Conservation (phyloP, 2,113 vertebrate species). For the Formicarius rufipectus region DNA sequence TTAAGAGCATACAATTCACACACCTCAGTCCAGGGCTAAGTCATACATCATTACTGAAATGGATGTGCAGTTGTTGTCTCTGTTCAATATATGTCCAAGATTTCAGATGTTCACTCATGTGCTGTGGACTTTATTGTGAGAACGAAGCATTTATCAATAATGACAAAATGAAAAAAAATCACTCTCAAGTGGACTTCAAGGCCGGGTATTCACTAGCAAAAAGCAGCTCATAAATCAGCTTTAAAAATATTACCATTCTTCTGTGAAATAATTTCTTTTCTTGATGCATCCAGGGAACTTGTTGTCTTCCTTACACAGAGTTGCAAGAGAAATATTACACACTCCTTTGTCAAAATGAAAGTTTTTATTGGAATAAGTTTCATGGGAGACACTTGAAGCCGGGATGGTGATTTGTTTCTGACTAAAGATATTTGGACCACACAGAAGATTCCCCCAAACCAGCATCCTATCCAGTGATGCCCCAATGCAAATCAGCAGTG, state of each 20-base stretch:
- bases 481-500: not conserved
- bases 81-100: not conserved
- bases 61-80: not conserved
- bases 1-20: not conserved
- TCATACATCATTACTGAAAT: not conserved
- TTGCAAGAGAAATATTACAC: not conserved
- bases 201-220: not conserved
- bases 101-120: not conserved
- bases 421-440: not conserved
- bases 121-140: not conserved
- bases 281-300: not conserved
- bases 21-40: not conserved
- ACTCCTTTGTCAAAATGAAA: not conserved
- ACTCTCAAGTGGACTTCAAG: constrained; percentile 31
- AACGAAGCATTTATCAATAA: not conserved
- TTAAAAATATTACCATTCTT: not conserved
- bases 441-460: not conserved
- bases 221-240: not conserved
- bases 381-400: not conserved
- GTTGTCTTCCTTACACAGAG: not conserved
- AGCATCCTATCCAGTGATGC: not conserved
- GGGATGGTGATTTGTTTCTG: not conserved
- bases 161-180: not conserved
- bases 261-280: not conserved
- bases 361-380: not conserved